Conservation (phyloP, 2,797 vertebrate species). For the Picus viridis region DNA sequence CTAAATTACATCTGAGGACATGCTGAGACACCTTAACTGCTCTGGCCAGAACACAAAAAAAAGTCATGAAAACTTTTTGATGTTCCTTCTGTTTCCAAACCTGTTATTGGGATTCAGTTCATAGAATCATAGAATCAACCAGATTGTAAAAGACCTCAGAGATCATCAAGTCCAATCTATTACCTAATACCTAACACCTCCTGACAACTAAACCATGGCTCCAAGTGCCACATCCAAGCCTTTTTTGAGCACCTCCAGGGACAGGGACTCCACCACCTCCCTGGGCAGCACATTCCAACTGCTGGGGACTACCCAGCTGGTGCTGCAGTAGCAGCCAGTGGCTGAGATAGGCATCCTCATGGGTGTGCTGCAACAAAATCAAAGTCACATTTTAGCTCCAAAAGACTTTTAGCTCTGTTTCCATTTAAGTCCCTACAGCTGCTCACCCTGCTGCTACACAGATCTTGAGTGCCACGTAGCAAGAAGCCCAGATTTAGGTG, state of each 20-base stretch:
- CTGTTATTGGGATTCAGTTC: fast-evolving
- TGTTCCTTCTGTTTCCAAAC: not conserved
- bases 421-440: not conserved
- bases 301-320: not conserved
- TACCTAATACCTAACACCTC: no score
- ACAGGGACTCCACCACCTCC: no score
- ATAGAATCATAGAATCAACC: no score
- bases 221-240: no score
- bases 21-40: not conserved
- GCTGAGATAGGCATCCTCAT: fast-evolving
- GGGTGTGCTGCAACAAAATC: not conserved
- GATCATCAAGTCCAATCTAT: no score
- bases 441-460: fast-evolving
- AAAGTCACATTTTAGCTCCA: not conserved
- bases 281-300: no score
- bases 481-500: no score
- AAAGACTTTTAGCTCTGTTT: not conserved
- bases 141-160: no score
- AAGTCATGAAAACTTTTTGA: not conserved
- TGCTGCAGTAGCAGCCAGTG: fast-evolving
- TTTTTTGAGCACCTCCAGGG: no score
- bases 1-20: not conserved
- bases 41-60: no score
- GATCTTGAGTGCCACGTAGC: fast-evolving
- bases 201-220: no score